phyloP scores from a whole-genome alignment of 2,888 invertebrate genomes.

The Tineola bisselliella region DNA sequence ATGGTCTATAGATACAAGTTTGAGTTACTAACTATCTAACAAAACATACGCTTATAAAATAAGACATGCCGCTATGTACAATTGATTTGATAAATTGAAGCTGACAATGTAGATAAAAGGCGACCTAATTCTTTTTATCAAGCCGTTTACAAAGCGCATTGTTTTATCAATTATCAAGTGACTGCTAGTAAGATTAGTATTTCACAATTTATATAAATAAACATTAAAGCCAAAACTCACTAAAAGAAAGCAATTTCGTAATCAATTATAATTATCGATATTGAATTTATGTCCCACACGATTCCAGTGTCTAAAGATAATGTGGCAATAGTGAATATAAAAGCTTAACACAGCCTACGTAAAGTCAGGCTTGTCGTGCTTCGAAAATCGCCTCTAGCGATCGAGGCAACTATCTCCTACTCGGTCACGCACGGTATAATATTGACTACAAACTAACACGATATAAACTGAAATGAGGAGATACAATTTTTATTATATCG shows the following conservation, averaged over 20 bases:
- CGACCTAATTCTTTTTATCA: neutral
- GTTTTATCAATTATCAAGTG: neutral
- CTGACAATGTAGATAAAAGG: neutral
- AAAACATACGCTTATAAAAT: neutral
- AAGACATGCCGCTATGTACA: neutral
- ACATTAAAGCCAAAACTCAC: neutral
- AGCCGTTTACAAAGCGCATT: neutral
- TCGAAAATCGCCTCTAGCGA: conserved; percentile 32
- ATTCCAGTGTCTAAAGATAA: neutral
- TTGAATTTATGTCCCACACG: neutral
- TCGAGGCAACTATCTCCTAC: conserved; percentile 31
- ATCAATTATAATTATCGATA: neutral
- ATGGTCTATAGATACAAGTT: neutral
- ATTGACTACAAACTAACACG: neutral
- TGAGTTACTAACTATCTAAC: neutral
- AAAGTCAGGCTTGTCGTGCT: conserved; percentile 24
- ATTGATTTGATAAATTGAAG: neutral
- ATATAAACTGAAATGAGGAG: neutral
- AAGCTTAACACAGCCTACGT: neutral
- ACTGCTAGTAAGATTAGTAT: neutral
- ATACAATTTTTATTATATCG: no score
- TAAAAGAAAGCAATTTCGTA: neutral
- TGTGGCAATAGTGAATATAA: conserved; percentile 14
- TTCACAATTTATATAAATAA: neutral
- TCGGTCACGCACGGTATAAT: conserved; percentile 35